phyloP scores from a whole-genome alignment of 2,113 vertebrate species.

The Barnardius zonarius region DNA sequence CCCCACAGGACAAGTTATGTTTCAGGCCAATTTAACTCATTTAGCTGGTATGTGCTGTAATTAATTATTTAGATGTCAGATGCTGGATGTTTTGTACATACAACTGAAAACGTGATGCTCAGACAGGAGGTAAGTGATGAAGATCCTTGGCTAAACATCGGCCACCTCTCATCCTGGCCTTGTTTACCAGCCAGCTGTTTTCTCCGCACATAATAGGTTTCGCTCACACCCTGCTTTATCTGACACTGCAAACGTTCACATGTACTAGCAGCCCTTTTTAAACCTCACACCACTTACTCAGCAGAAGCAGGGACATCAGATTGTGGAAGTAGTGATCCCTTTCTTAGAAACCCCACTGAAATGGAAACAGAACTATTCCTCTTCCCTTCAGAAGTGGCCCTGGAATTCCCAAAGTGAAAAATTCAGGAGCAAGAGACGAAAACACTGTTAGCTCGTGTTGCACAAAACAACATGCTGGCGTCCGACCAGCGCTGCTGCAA shows the following conservation, averaged over 20 bases:
- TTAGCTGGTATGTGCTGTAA: neutral
- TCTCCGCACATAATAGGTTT: neutral
- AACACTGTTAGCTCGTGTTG: slow-evolving; percentile 18
- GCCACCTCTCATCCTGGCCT: neutral
- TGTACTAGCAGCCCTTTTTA: neutral
- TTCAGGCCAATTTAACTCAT: neutral
- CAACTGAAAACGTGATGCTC: neutral
- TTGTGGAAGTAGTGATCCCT: neutral
- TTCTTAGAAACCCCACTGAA: slow-evolving; percentile 8
- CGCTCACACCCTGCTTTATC: neutral
- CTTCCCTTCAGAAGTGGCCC: neutral
- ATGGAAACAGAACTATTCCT: slow-evolving; percentile 17
- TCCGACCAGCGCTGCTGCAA: neutral
- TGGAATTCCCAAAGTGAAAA: slow-evolving; percentile 17
- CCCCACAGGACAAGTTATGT: neutral
- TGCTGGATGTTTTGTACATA: neutral
- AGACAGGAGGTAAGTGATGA: neutral
- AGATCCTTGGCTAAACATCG: neutral
- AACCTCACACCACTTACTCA: neutral
- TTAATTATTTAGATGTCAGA: neutral
- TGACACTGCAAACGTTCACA: neutral
- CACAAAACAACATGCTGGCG: neutral
- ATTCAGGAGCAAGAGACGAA: neutral
- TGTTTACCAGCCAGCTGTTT: neutral
- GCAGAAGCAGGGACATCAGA: neutral